Base-by-base conservation (phyloP, 2,888 invertebrate species). In the Prosapia bicincta region DNA sequence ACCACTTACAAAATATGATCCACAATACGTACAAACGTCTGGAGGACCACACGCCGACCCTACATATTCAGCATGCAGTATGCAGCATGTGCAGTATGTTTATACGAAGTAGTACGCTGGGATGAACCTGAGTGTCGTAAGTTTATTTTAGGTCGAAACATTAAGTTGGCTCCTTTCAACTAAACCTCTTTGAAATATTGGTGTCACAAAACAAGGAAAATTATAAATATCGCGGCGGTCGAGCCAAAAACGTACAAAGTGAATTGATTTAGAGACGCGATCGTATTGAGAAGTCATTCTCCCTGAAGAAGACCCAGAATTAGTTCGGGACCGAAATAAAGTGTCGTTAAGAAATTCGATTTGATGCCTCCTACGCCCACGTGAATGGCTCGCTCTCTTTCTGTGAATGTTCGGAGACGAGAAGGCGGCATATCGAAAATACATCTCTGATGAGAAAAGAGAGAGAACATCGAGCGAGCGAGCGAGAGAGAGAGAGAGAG, bases 311-410 rank as follows among this genome's bases (percentile, higher is more conserved):
- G 54, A 20, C 54, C 54, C 74, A 28, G 54, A 54, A 69, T 69
- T 74, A 68, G 74, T 74, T 20, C 10, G 68, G 65, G 71, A 70
- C 76, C 43, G 66, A 76, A 76, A 76, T 76, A 73, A 72, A 76
- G 66, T 76, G 73, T 76, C 76, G 74, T 74, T 76, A 73, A 66
- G 76, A 74, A 73, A 71, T 76, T 76, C 76, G 76, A 76, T 74
- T 76, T 76, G 30, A 67, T 67, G 71, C 74, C 69, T 69, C 74
- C 38, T 43, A 54, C 68, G 28, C 74, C 74, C 54, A 68, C 38
- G 25, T 24, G 13, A 43, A n/a, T 26, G 30, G 15, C 67, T 69
- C 15, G 67, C 6, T 20, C 54, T 54, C 54, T 54, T 54, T 54
- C 20, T 54, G 54, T 54, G 54, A 54, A 54, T 20, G 54, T 54